Evolutionary conservation across 2,113 vertebrate genomes (phyloP).

Genomic region (Syngnathus typhle): DNA sequence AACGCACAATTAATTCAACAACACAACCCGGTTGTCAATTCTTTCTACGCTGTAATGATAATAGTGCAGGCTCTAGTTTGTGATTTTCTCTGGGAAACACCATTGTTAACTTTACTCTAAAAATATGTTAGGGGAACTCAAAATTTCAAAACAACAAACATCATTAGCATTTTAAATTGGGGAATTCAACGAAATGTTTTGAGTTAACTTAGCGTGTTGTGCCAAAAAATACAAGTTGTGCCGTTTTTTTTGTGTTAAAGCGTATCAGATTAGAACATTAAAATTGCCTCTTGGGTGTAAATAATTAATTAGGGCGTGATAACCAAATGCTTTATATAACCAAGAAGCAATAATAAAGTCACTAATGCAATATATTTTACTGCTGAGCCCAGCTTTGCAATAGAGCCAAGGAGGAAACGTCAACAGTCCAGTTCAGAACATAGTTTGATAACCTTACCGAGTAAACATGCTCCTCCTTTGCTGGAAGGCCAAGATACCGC

Average conservation of each 20-base stretch:
- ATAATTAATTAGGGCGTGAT: not conserved
- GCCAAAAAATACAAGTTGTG: too few relatives aligned
- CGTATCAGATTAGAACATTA: not conserved
- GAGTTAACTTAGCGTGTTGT: too few relatives aligned
- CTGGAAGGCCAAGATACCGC: conserved; percentile 72
- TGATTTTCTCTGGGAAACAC: too few relatives aligned
- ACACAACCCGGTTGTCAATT: not conserved
- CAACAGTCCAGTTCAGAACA: not conserved
- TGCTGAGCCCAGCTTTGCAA: too few relatives aligned
- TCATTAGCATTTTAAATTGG: too few relatives aligned
- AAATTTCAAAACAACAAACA: too few relatives aligned
- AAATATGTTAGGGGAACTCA: too few relatives aligned
- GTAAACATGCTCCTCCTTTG: conserved; percentile 74
- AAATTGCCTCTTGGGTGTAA: not conserved
- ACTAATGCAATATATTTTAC: not conserved
- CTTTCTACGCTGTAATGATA: too few relatives aligned
- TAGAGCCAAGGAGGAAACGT: not conserved
- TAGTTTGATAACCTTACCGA: conserved; percentile 51
- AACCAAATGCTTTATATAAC: not conserved
- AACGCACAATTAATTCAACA: not conserved
- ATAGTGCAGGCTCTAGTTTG: not conserved
- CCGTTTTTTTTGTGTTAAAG: too few relatives aligned
- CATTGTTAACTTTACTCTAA: too few relatives aligned
- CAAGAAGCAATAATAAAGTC: not conserved
- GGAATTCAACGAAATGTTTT: too few relatives aligned